Evolutionary conservation across 2,888 invertebrate genomes (phyloP).

Genomic region (Sepioteuthis lessoniana): DNA sequence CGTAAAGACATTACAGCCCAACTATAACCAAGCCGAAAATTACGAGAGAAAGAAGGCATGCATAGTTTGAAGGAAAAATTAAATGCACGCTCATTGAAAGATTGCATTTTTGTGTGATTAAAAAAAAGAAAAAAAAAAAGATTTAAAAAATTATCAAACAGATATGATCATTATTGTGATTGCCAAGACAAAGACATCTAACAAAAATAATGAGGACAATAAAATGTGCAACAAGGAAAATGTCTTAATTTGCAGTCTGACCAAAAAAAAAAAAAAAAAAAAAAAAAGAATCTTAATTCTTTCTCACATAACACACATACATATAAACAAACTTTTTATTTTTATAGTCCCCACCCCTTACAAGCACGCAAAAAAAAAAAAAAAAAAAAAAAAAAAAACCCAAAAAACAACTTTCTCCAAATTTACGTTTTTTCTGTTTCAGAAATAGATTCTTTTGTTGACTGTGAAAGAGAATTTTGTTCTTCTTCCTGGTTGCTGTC

Average conservation of each 20-base stretch:
- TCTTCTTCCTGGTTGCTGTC: neutral
- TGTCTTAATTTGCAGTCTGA: neutral
- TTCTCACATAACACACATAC: neutral
- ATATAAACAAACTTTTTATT: neutral
- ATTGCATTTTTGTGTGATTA: slow-evolving; percentile 33
- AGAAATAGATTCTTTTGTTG: neutral
- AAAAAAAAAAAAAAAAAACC: no score
- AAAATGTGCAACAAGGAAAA: neutral
- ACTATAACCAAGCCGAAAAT: neutral
- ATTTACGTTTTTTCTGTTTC: neutral
- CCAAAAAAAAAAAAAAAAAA: neutral
- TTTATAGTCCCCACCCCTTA: neutral
- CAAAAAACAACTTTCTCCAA: no score
- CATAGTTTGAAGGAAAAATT: neutral
- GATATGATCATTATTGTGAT: neutral
- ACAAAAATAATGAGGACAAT: neutral
- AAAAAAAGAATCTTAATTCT: neutral
- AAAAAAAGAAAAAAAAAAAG: no score
- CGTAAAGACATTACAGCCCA: neutral
- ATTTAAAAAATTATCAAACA: neutral
- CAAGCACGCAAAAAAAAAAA: neutral
- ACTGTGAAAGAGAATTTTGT: neutral
- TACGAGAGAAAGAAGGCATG: neutral
- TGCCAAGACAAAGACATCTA: neutral
- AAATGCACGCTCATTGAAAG: neutral